Conservation (phyloP, 1,140 invertebrate species). For the Brachionus rotundiformis region DNA sequence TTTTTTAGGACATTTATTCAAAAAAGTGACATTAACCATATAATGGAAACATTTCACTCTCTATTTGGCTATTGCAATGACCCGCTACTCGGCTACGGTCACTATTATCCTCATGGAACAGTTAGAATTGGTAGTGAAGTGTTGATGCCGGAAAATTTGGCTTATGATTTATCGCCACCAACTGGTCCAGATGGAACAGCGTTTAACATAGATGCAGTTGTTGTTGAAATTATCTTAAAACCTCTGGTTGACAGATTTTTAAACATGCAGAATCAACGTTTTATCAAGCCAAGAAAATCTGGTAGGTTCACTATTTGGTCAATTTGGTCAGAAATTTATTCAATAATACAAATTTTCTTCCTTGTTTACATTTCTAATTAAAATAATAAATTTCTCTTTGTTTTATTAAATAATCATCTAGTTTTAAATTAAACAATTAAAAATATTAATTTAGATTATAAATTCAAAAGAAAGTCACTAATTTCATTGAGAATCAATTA, state of each 20-base stretch:
- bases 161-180: conserved; percentile 16
- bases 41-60: conserved; percentile 49
- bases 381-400: too few relatives aligned
- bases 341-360: too few relatives aligned
- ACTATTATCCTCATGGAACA: conserved; percentile 34
- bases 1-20: conserved; percentile 35
- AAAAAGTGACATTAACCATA: conserved; percentile 20
- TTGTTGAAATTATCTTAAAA: conserved; percentile 83
- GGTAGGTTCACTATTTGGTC: too few relatives aligned
- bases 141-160: background rate
- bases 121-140: background rate
- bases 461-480: too few relatives aligned
- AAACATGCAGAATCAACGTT: conserved; percentile 76
- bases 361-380: too few relatives aligned
- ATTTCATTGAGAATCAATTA: too few relatives aligned
- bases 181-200: conserved; percentile 67
- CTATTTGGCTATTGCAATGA: conserved; percentile 45
- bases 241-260: conserved; percentile 82
- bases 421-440: too few relatives aligned
- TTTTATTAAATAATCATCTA: too few relatives aligned
- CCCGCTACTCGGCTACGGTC: conserved; percentile 13
- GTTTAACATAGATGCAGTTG: conserved; percentile 79
- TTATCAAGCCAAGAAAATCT: conserved; percentile 88
- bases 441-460: too few relatives aligned
- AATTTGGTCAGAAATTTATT: too few relatives aligned